Base-by-base conservation (phyloP, 2,888 invertebrate species). In the Drosophila atripex region DNA sequence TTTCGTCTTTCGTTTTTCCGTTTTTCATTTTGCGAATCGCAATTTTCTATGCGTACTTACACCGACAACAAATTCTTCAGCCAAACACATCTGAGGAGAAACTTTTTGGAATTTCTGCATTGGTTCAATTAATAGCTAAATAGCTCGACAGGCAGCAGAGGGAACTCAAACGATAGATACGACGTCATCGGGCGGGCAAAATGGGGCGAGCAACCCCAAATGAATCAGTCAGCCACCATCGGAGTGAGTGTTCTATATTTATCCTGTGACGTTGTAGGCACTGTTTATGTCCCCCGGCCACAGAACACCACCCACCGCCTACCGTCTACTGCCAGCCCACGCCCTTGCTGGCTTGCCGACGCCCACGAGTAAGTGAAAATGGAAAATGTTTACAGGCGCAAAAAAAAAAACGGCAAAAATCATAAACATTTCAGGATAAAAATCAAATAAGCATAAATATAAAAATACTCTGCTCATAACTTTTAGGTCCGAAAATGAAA, bases 191-290 rank as follows among this genome's bases (percentile, higher is more conserved):
- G 21, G 0, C 21, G 5, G 21, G 21, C 25, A 39, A 14, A 59
- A 53, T 52, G 28, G 35, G 32, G 46, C n/a, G 35, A 51, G 58
- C 64, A 64, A 46, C 64, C 65, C 65, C 64, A 18, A 47, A 50
- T 57, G 58, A 51, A 53, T 45, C 38, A 28, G 25, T 25, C 53
- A 51, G 41, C 21, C 25, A 9, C 39, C 16, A 16, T 6, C 43
- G 47, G 38, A 55, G 52, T 41, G 46, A 30, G 60, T 47, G 30
- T 51, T 56, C 71, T 73, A 71, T 75, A 75, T 77, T 73, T 77
- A 76, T 53, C 64, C 71, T 71, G 79, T 88, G 84, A 84, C 88
- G 88, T 88, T 65, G 76, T 68, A 57, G 41, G 65, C 50, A 57
- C 39, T 73, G 58, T 68, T 73, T 64, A 60, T 51, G 46, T n/a